Percentiles rank a stretch among this genome's conserved stretches.
Evolutionary conservation across 2,797 vertebrate species (phyloP).

Genomic region (Botia kubotai): DNA sequence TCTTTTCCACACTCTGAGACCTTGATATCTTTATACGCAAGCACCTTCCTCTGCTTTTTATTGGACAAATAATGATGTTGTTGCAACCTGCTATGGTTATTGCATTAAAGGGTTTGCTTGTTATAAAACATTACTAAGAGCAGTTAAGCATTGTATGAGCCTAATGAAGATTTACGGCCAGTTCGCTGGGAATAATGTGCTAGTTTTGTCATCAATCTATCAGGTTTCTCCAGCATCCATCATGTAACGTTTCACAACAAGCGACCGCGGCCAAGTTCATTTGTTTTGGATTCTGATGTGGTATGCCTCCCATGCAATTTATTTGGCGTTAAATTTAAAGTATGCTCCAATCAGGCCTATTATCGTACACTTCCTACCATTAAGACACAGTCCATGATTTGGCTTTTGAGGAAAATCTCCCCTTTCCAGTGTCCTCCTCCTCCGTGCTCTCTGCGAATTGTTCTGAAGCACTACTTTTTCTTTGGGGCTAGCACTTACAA

Average conservation of each 20-base stretch:
- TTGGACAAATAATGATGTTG: constrained; percentile 23
- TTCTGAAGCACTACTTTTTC: constrained; percentile 60
- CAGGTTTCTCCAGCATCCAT: constrained; percentile 18
- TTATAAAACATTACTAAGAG: constrained; percentile 20
- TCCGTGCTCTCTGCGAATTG: constrained; percentile 50
- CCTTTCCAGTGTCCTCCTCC: constrained; percentile 38
- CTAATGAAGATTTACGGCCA: constrained; percentile 51
- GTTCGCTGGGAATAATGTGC: constrained; percentile 13
- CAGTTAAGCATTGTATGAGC: constrained; percentile 5
- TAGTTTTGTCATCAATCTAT: constrained; percentile 42
- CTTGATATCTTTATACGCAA: constrained; percentile 34
- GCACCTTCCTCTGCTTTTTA: constrained; percentile 19
- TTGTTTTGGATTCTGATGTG: constrained; percentile 54
- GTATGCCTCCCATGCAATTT: constrained; percentile 46
- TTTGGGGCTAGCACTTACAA: constrained; percentile 59
- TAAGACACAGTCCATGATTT: constrained; percentile 58
- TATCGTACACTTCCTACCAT: constrained; percentile 57
- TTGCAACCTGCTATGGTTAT: background rate
- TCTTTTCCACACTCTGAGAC: constrained; percentile 28
- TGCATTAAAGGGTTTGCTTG: constrained; percentile 13
- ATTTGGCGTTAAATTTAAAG: constrained; percentile 52
- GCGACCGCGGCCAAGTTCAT: constrained; percentile 32
- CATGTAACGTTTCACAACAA: constrained; percentile 33
- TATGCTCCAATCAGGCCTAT: constrained; percentile 55
- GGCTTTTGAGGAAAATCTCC: constrained; percentile 62